Evolutionary conservation across 2,113 vertebrate genomes (phyloP).

Genomic region (Mandrillus leucophaeus): DNA sequence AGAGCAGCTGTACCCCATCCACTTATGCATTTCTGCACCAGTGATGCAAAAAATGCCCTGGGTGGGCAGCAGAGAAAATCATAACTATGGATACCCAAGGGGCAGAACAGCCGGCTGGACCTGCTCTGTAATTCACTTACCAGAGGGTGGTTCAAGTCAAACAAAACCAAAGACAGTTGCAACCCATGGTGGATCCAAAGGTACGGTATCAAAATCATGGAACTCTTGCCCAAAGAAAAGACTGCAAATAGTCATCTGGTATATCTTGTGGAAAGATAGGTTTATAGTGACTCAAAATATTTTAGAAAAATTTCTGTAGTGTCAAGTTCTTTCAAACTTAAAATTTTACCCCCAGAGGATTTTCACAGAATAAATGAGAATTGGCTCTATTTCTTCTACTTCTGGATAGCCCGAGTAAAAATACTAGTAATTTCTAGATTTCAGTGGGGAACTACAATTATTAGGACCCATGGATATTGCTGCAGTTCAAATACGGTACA

Average conservation of each 20-base stretch:
- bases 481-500: slow-evolving; percentile 95
- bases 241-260: slow-evolving; percentile 74
- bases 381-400: slow-evolving; percentile 87
- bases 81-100: not conserved
- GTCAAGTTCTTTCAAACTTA: slow-evolving; percentile 81
- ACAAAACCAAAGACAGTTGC: slow-evolving; percentile 64
- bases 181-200: slow-evolving; percentile 64
- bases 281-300: slow-evolving; percentile 78
- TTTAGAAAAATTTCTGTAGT: slow-evolving; percentile 78
- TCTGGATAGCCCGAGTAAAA: slow-evolving; percentile 89
- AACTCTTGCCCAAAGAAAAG: slow-evolving; percentile 69
- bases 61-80: not conserved
- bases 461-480: slow-evolving; percentile 96
- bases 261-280: slow-evolving; percentile 86
- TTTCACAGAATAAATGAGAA: slow-evolving; percentile 85
- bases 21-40: slow-evolving; percentile 36
- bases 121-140: not conserved
- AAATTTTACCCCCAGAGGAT: slow-evolving; percentile 82
- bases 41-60: slow-evolving; percentile 22
- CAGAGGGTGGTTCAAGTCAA: not conserved
- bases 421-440: slow-evolving; percentile 85
- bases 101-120: slow-evolving; percentile 31
- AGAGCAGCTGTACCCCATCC: slow-evolving; percentile 27
- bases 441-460: slow-evolving; percentile 88
- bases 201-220: slow-evolving; percentile 53